Base-by-base conservation (phyloP, 2,797 vertebrate species). In the Scolopax rusticola region DNA sequence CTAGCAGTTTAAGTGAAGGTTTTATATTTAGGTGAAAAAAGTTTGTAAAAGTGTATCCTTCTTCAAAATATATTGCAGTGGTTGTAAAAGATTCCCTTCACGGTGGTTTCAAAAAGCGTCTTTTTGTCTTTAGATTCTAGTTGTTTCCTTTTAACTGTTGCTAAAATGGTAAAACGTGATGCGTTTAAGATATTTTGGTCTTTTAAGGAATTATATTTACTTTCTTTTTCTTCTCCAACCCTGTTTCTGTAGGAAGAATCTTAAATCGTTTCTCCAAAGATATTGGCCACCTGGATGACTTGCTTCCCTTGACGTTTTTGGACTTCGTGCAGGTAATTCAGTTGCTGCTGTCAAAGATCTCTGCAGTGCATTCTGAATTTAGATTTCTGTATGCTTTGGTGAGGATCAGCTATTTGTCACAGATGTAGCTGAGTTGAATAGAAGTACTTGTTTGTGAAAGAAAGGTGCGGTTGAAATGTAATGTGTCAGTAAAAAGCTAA, bases 201-300 rank as follows among this genome's bases (percentile, higher is more conserved):
- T 93, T 84, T 92, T 78, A 40, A 33, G n/a, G 68, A 89, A 57
- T 93, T 85, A 28, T 74, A 92, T 85, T 94, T 84, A 81, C 23
- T 56, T 83, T 88, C 10, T 47, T 97, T 96, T 96, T 84, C 86
- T 81, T 86, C 68, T 97, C 77, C 41, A 82, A 93, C 95, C 25
- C 63, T 95, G 27, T 97, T 95, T 89, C 95, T 97, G 4, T 84
- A 98, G 98, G 98, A 96, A 97, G 98, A 93, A 98, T 98, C 96
- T 96, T 98, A 92, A 98, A 99, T 98, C 99, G 99, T 95, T 99
- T 99, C 98, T 99, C 99, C 89, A 99, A 99, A 98, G 99, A 99
- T 98, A 98, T 99, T 73, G 99, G 99, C 96, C 99, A 99, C 82
- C 98, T 99, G 98, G 99, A 99, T 98, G 99, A 99, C 69, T 97